Evolutionary conservation across 2,113 vertebrate genomes (phyloP), one percentile per base, ranked within the genome.

Genomic region (Amphiprion percula): DNA sequence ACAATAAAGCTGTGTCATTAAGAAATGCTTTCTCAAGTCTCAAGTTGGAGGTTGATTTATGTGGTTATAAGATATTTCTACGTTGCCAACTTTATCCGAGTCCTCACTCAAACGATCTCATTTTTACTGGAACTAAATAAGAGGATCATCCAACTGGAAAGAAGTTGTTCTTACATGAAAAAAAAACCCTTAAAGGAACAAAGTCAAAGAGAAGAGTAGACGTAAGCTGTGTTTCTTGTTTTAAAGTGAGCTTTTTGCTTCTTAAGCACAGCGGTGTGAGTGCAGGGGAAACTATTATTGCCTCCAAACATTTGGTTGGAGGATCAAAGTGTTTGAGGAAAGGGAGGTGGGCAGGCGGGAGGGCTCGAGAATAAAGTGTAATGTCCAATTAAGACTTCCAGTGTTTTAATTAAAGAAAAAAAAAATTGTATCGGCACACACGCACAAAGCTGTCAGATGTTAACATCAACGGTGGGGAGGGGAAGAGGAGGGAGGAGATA

Each of bases 391-490:
- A 93, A 77, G 77, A 67, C 81, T 82, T 85, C 49, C 83, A 85
- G 88, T 90, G 82, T 91, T 90, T 91, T 92, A 90, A 93, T 93
- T 88, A 87, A 90, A 73, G 83, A 77, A 77, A 75, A 70, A 60
- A 79, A 77, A 79, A 77, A 61, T 66, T 58, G 71, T 60, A 69
- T 81, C 60, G 72, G 61, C 74, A 49, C 68, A 66, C 84, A 74
- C 91, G 60, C 91, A 78, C 89, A 86, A 84, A 87, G 69, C 74
- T 83, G 87, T 80, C 74, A 91, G 78, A 77, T 88, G 59, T 79
- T 65, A 65, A 85, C 71, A 80, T 79, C 75, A 73, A 46, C 69
- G 54, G 41, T 83, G 41, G 46, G 65, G 69, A 49, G 65, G 69
- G 4, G 41, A 39, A 33, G 62, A 68, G 65, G 50, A 72, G 63